Evolutionary conservation across 2,113 vertebrate genomes (phyloP).

Genomic region (Silurus glanis): DNA sequence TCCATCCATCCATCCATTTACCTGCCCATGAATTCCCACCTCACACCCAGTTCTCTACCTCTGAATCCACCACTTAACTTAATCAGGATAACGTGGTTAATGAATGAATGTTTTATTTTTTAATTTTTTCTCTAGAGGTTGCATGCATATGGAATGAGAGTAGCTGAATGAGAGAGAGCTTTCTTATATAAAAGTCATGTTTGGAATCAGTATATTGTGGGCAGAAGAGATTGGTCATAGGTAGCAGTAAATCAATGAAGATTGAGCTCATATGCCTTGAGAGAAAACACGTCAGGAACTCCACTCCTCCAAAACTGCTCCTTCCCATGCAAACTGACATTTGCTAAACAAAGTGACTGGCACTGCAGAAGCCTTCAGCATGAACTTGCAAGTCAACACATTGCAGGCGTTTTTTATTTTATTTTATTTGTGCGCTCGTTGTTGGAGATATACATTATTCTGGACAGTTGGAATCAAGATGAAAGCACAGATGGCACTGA

Average conservation of each 20-base stretch:
- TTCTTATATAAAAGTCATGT: background rate
- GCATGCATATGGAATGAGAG: background rate
- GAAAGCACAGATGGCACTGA: slow-evolving; percentile 19
- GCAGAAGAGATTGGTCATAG: background rate
- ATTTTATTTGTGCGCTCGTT: background rate
- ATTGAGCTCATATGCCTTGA: background rate
- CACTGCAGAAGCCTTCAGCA: background rate
- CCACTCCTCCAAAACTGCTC: slow-evolving; percentile 4
- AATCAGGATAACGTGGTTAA: background rate
- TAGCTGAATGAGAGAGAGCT: background rate
- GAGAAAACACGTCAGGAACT: slow-evolving; percentile 29
- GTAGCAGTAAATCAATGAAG: slow-evolving; percentile 17
- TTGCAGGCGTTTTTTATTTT: background rate
- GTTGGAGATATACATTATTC: slow-evolving; percentile 1
- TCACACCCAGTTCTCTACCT: background rate
- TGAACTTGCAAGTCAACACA: background rate
- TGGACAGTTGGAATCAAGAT: background rate
- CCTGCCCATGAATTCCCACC: background rate
- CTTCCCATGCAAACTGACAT: background rate
- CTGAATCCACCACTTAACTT: background rate
- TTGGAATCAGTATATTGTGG: background rate
- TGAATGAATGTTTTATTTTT: background rate
- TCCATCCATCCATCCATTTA: background rate
- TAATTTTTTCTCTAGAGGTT: background rate
- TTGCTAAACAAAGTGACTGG: slow-evolving; percentile 23